phyloP scores from a whole-genome alignment of 2,797 vertebrate genomes.

The Semaprochilodus insignis region DNA sequence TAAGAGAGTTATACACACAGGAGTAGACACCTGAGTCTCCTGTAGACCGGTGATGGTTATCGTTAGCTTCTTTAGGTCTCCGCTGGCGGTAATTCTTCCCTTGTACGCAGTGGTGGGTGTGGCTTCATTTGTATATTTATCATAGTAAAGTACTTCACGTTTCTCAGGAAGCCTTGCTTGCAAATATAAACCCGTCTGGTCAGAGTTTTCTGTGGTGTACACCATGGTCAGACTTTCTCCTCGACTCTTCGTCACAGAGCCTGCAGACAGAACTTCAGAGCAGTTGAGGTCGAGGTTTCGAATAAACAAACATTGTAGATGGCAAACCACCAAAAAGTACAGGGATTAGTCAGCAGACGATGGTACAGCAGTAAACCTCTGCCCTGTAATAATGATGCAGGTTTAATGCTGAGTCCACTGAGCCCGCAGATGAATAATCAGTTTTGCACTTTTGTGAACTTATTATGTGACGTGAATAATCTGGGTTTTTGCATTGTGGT shows the following conservation, averaged over 20 bases:
- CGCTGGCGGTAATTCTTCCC: background rate
- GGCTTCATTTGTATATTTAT: fast-evolving
- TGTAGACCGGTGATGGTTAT: constrained; percentile 67
- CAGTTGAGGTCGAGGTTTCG: too few relatives aligned
- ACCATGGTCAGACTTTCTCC: constrained; percentile 20
- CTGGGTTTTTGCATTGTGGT: too few relatives aligned
- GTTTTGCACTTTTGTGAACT: too few relatives aligned
- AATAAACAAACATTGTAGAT: too few relatives aligned
- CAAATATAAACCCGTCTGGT: background rate
- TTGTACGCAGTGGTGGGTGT: fast-evolving
- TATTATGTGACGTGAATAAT: too few relatives aligned
- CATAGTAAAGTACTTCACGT: background rate
- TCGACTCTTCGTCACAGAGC: background rate
- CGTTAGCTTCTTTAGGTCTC: fast-evolving
- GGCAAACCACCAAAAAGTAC: too few relatives aligned
- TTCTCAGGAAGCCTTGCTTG: fast-evolving
- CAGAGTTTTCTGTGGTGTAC: background rate
- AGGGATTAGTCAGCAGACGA: too few relatives aligned
- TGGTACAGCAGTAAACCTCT: too few relatives aligned
- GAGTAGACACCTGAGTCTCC: constrained; percentile 64
- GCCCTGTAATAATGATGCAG: too few relatives aligned
- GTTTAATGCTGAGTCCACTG: too few relatives aligned
- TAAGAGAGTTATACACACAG: constrained; percentile 28
- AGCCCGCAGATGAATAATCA: too few relatives aligned
- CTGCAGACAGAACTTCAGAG: background rate